Evolutionary conservation across 2,888 invertebrate genomes (phyloP).

Genomic region (Melieria crassipennis): DNA sequence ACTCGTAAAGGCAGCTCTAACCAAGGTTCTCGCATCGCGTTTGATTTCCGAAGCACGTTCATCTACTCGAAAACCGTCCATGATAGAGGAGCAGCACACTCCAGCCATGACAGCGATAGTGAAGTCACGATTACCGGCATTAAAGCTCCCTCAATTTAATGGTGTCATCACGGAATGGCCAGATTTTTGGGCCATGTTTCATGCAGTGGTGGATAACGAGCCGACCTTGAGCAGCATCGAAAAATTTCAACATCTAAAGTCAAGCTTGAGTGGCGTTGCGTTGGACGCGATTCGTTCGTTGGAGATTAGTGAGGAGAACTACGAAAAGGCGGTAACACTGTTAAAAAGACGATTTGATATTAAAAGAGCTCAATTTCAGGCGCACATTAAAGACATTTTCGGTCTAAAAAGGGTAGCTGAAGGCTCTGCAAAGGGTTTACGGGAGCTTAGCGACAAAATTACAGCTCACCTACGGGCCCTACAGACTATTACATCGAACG

Average conservation of each 20-base stretch:
- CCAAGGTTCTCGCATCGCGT: neutral
- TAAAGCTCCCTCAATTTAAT: neutral
- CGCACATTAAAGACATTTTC: conserved; percentile 41
- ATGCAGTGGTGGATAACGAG: conserved; percentile 7
- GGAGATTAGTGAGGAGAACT: conserved; percentile 39
- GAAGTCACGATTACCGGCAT: neutral
- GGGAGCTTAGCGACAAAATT: conserved; percentile 38
- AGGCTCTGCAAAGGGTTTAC: conserved; percentile 35
- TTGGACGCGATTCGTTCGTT: conserved; percentile 12
- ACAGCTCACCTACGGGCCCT: conserved; percentile 36
- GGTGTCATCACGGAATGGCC: conserved; percentile 8
- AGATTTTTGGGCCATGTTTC: conserved; percentile 14
- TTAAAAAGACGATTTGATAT: conserved; percentile 43
- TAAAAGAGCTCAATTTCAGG: conserved; percentile 43
- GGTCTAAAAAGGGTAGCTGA: conserved; percentile 34
- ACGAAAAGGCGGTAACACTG: conserved; percentile 40
- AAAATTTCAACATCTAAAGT: conserved; percentile 14
- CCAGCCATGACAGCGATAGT: neutral
- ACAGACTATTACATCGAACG: conserved; percentile 32
- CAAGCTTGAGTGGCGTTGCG: neutral
- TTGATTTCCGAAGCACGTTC: neutral
- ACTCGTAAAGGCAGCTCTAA: neutral
- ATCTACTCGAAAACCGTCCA: neutral
- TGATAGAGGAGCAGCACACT: neutral
- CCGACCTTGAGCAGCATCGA: conserved; percentile 4